Evolutionary conservation across 2,113 vertebrate genomes (phyloP).

Genomic region (Osmerus mordax): DNA sequence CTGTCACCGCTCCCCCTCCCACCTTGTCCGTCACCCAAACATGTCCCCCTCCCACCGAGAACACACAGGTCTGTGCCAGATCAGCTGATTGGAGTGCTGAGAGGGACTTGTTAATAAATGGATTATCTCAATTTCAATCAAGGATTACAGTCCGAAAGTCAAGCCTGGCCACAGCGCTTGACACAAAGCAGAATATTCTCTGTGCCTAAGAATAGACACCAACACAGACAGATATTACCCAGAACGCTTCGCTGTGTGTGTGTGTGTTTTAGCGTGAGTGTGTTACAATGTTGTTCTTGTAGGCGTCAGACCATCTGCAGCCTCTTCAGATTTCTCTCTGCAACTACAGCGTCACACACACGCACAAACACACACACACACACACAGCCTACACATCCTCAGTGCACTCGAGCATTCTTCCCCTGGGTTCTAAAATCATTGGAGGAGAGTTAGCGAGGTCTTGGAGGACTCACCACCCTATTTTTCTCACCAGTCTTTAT

Average conservation of each 20-base stretch:
- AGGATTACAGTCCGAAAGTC: neutral
- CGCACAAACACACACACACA: neutral
- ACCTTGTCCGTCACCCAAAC: too few relatives aligned
- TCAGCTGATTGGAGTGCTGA: slow-evolving; percentile 4
- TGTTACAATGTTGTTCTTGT: too few relatives aligned
- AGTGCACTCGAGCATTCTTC: too few relatives aligned
- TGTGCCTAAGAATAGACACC: neutral
- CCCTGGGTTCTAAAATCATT: neutral
- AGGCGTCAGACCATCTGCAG: neutral
- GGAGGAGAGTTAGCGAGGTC: neutral
- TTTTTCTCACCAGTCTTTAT: neutral
- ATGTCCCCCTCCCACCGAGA: neutral
- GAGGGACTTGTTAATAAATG: neutral
- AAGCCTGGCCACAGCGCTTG: neutral
- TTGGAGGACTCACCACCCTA: neutral
- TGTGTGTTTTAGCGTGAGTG: neutral
- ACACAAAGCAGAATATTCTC: neutral
- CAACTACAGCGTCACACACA: neutral
- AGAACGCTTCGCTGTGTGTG: neutral
- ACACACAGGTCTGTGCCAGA: neutral
- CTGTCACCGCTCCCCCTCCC: too few relatives aligned
- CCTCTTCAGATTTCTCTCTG: slow-evolving; percentile 1
- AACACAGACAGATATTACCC: neutral
- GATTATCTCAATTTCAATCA: slow-evolving; percentile 7
- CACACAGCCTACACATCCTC: neutral